phyloP scores from a whole-genome alignment of 2,888 invertebrate genomes.

The Alloscopus bannaensis region DNA sequence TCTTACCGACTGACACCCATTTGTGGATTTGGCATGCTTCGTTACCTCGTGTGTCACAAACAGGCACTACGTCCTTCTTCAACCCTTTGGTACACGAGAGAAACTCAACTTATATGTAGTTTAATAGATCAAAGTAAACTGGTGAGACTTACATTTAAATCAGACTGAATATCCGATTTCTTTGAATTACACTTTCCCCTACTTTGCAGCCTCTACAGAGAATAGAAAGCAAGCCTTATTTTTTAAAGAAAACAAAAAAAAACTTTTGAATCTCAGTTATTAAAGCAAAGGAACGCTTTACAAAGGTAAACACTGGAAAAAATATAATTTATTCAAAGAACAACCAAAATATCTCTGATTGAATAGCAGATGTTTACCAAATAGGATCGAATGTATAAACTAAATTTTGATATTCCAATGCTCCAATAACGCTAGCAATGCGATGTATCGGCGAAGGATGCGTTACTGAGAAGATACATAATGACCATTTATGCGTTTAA shows the following conservation, averaged over 20 bases:
- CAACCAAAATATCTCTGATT: slow-evolving; percentile 5
- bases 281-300: too few species aligned
- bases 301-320: slow-evolving; percentile 9
- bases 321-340: background rate
- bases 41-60: slow-evolving; percentile 56
- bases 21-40: slow-evolving; percentile 48
- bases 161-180: slow-evolving; percentile 12
- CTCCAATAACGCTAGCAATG: background rate
- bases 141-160: slow-evolving; percentile 42
- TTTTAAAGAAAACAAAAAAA: slow-evolving; percentile 10
- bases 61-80: slow-evolving; percentile 34
- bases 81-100: slow-evolving; percentile 2
- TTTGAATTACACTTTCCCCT: slow-evolving; percentile 9
- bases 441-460: background rate
- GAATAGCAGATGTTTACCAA: slow-evolving; percentile 14
- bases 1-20: slow-evolving; percentile 51
- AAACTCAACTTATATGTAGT: slow-evolving; percentile 12
- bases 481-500: slow-evolving; percentile 51
- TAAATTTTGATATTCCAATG: slow-evolving; percentile 16
- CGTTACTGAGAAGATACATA: slow-evolving; percentile 32
- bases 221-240: slow-evolving; percentile 6
- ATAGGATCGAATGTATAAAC: background rate
- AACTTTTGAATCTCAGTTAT: too few species aligned
- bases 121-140: background rate
- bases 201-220: slow-evolving; percentile 2